Conservation (phyloP, 30 jellyfish, hydroid and myxozoan species). For the Rhopilema esculentum region DNA sequence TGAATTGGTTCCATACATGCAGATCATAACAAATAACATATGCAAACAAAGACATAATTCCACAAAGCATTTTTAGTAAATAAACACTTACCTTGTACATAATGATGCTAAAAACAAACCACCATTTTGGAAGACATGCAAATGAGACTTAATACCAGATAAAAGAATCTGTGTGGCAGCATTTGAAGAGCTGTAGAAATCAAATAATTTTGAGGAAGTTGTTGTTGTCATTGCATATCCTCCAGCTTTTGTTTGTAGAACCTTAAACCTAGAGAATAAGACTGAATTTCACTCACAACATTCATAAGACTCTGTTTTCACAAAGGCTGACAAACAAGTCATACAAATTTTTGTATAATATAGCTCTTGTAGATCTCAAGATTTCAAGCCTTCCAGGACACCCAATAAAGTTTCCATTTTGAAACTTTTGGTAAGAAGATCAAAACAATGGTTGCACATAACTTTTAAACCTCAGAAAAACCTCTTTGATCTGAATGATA, state of each 20-base stretch:
- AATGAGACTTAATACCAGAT: constrained; percentile 57
- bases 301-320: background rate
- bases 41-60: too few species aligned
- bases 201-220: constrained; percentile 42
- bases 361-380: too few species aligned
- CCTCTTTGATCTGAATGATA: too few species aligned
- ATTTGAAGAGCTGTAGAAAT: constrained; percentile 5
- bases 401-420: too few species aligned
- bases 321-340: background rate
- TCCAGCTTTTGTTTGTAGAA: constrained; percentile 39
- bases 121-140: constrained; percentile 34
- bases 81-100: constrained; percentile 26
- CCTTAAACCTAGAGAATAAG: constrained; percentile 45
- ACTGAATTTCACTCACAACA: background rate
- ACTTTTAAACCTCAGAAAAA: too few species aligned
- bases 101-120: constrained; percentile 61
- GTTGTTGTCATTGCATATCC: constrained; percentile 69
- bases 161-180: constrained; percentile 41
- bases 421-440: too few species aligned
- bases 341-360: too few species aligned
- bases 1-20: constrained; percentile 32
- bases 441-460: too few species aligned
- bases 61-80: too few species aligned
- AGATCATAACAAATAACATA: too few species aligned
- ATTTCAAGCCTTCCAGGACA: too few species aligned